Percentiles rank a stretch among this genome's conserved stretches.
Conservation (phyloP, 2,888 invertebrate genomes). For the Limnephilus auricula region DNA sequence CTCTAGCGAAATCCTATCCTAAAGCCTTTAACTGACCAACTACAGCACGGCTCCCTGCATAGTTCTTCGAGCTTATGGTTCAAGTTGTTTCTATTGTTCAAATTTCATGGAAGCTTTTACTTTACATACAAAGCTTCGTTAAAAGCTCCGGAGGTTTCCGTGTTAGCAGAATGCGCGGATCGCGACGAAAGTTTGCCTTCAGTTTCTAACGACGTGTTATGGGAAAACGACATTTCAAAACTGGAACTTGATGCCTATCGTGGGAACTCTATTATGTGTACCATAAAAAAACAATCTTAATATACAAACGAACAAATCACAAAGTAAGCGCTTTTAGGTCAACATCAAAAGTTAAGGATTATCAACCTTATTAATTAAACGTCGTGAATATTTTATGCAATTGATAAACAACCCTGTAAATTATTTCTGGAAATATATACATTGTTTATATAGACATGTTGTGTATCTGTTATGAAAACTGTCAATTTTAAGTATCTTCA, state of each 20-base stretch:
- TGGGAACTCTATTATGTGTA: neutral
- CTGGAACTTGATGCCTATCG: neutral
- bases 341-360: neutral
- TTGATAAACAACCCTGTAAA: no score
- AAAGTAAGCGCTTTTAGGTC: neutral
- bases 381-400: no score
- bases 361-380: no score
- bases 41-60: neutral
- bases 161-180: constrained; percentile 22
- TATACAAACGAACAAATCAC: neutral
- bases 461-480: no score
- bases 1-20: neutral
- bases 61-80: constrained; percentile 15
- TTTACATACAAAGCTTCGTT: constrained; percentile 48
- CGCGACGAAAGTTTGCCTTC: constrained; percentile 26
- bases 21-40: neutral
- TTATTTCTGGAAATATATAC: no score
- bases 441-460: no score
- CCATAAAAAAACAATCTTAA: neutral
- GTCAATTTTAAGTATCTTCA: no score
- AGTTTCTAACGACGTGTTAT: constrained; percentile 46
- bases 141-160: constrained; percentile 30
- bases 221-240: constrained; percentile 13
- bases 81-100: constrained; percentile 44
- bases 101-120: constrained; percentile 36